Evolutionary conservation across 2,888 invertebrate genomes (phyloP).

Genomic region (Notocelia uddmanniana): DNA sequence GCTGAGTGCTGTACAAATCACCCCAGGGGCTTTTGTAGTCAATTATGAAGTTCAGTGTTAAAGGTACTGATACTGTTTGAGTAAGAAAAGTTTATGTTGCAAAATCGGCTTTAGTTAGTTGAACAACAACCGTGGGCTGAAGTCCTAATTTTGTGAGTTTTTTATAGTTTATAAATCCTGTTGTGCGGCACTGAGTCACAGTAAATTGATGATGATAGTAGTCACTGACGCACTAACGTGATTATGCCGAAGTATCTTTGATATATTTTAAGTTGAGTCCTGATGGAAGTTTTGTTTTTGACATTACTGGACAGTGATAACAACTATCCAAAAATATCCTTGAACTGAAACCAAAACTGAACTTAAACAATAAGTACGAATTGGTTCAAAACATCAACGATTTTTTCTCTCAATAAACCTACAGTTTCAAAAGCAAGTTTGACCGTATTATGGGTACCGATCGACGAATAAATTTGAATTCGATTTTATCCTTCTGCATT

Average conservation of each 20-base stretch:
- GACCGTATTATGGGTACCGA: too few relatives aligned
- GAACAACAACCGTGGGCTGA: conserved; percentile 8
- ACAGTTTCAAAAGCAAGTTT: too few relatives aligned
- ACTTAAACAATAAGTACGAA: too few relatives aligned
- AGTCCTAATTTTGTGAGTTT: not conserved
- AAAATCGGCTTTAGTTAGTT: conserved; percentile 15
- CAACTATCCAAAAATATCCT: too few relatives aligned
- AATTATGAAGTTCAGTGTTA: conserved; percentile 50
- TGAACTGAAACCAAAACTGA: too few relatives aligned
- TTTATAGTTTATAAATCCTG: not conserved
- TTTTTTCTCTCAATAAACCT: too few relatives aligned
- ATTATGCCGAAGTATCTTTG: not conserved
- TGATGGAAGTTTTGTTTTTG: too few relatives aligned
- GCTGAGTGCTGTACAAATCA: conserved; percentile 50
- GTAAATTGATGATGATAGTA: not conserved
- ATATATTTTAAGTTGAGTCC: too few relatives aligned
- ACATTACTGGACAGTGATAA: too few relatives aligned
- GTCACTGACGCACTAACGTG: not conserved
- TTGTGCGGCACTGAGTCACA: not conserved
- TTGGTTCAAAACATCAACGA: too few relatives aligned
- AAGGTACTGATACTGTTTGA: conserved; percentile 11
- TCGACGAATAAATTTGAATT: too few relatives aligned
- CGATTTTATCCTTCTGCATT: too few relatives aligned
- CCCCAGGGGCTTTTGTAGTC: conserved; percentile 55
- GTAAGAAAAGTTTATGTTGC: conserved; percentile 23